Conservation (phyloP, 2,888 invertebrate species). For the Agonum fuliginosum region DNA sequence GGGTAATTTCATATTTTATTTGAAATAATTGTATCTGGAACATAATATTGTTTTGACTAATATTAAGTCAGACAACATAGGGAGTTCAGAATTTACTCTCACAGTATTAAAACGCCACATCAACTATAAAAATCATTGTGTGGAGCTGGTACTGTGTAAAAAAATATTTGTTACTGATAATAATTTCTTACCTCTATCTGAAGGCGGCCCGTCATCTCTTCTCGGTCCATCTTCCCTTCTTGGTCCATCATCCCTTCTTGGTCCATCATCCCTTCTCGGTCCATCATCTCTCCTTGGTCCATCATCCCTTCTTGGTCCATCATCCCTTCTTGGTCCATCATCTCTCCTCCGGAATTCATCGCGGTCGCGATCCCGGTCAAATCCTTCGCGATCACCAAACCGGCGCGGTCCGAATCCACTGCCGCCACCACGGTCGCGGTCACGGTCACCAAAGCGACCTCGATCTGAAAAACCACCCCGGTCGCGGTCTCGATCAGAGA, state of each 20-base stretch:
- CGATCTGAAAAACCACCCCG: conserved; percentile 65
- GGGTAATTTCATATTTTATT: too few relatives aligned
- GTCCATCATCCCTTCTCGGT: too few relatives aligned
- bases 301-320: too few relatives aligned
- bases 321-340: conserved; percentile 63
- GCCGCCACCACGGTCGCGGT: conserved; percentile 64
- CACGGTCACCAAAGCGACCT: conserved; percentile 62
- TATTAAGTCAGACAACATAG: conserved; percentile 64
- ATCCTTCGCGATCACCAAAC: conserved; percentile 67
- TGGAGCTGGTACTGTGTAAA: conserved; percentile 72
- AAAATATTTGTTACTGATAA: too few relatives aligned
- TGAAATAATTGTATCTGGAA: conserved; percentile 61
- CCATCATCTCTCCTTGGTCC: conserved; percentile 63
- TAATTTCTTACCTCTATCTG: too few relatives aligned
- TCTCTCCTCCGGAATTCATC: conserved; percentile 65
- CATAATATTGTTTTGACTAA: conserved; percentile 64
- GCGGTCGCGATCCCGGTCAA: conserved; percentile 66
- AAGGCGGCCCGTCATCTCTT: too few relatives aligned
- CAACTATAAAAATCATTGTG: conserved; percentile 63
- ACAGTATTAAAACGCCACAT: conserved; percentile 66
- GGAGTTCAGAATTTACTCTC: conserved; percentile 64
- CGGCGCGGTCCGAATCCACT: conserved; percentile 61
- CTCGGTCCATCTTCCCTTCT: too few relatives aligned
- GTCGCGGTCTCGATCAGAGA: conserved; percentile 63
- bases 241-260: too few relatives aligned